Conservation (phyloP, 2,797 vertebrate species). For the Eulemur rubriventer region DNA sequence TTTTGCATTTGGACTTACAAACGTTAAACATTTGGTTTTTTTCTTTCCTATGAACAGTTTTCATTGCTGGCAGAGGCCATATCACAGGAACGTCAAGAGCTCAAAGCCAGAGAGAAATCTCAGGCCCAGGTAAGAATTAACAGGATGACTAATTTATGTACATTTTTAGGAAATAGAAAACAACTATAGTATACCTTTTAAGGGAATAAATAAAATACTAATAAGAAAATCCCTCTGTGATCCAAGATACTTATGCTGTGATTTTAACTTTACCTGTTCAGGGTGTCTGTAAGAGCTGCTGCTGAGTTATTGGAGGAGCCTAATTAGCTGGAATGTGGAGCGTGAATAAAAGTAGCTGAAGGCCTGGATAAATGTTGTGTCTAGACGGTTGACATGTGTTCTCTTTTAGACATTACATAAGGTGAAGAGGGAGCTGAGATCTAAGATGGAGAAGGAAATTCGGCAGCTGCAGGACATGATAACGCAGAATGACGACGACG, state of each 20-base stretch:
- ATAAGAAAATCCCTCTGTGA: background rate
- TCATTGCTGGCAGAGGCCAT: constrained; percentile 94
- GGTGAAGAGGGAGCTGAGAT: constrained; percentile 92
- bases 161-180: constrained; percentile 20
- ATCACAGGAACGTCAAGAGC: constrained; percentile 90
- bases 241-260: background rate
- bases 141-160: background rate
- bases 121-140: constrained; percentile 91
- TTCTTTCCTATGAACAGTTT: constrained; percentile 87
- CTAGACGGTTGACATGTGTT: background rate
- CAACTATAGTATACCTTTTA: background rate
- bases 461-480: constrained; percentile 92
- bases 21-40: background rate
- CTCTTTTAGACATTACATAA: constrained; percentile 91
- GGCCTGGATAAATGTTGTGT: background rate
- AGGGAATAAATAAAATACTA: constrained; percentile 1
- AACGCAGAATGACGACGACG: constrained; percentile 90
- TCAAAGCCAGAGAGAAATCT: constrained; percentile 91
- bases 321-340: background rate
- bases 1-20: background rate
- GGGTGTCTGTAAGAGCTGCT: background rate
- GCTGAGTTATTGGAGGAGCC: background rate
- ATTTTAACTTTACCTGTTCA: constrained; percentile 35
- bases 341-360: background rate
- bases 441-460: constrained; percentile 95